Conservation (phyloP, 30 jellyfish, hydroid and myxozoan genomes). For the Pseudorhiza aurosa region DNA sequence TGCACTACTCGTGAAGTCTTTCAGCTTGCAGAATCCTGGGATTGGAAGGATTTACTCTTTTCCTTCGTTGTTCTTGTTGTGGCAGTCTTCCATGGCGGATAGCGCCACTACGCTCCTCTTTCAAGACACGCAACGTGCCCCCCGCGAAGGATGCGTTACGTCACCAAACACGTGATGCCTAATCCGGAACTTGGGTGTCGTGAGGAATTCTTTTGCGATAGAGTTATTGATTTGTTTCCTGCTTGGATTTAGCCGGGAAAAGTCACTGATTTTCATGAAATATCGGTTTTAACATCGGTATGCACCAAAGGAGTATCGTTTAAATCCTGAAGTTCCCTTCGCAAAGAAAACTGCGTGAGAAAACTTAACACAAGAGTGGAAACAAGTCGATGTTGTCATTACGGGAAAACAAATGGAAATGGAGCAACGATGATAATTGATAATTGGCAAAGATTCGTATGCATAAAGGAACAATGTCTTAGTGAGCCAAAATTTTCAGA, state of each 20-base stretch:
- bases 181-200: slow-evolving; percentile 16
- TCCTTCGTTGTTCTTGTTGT: slow-evolving; percentile 28
- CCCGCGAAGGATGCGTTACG: slow-evolving; percentile 74
- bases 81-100: slow-evolving; percentile 77
- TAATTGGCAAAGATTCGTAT: no score
- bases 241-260: not conserved
- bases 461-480: no score
- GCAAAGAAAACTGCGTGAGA: no score
- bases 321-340: no score
- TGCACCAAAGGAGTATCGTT: no score
- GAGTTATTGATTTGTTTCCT: not conserved
- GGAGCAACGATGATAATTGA: no score
- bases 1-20: slow-evolving; percentile 36
- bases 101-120: slow-evolving; percentile 59
- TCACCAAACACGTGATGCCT: slow-evolving; percentile 14
- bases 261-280: no score
- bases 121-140: slow-evolving; percentile 58
- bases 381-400: no score
- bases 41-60: slow-evolving; percentile 33
- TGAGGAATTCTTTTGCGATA: not conserved
- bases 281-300: no score
- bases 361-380: no score
- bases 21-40: slow-evolving; percentile 57
- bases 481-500: no score
- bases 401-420: no score